phyloP scores from a whole-genome alignment of 2,113 vertebrate species.

The Catharus fuscescens region DNA sequence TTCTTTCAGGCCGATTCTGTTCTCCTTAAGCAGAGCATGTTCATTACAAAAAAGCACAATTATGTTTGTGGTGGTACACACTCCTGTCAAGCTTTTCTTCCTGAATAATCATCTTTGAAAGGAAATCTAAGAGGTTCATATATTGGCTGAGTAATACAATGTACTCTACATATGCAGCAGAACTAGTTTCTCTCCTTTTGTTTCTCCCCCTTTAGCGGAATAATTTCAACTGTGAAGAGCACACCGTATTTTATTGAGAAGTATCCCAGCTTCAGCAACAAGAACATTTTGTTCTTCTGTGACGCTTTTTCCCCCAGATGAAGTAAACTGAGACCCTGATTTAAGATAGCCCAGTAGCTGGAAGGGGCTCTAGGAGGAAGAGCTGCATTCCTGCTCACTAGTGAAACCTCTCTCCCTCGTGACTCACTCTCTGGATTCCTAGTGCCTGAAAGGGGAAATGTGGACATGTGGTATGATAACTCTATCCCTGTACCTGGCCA shows the following conservation, averaged over 20 bases:
- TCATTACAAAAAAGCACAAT: not conserved
- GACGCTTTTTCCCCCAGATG: not conserved
- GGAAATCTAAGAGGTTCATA: conserved; percentile 3
- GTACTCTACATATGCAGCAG: conserved; percentile 42
- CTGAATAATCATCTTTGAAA: conserved; percentile 32
- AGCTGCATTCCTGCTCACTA: not conserved
- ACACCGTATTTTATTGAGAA: not conserved
- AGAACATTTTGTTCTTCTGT: not conserved
- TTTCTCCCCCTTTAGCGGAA: conserved; percentile 5
- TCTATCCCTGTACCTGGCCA: not conserved
- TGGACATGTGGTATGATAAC: not conserved
- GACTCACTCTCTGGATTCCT: not conserved
- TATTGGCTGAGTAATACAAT: not conserved
- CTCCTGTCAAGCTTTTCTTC: conserved; percentile 29
- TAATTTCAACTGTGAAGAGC: conserved; percentile 18
- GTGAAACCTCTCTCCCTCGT: not conserved
- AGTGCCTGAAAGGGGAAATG: not conserved
- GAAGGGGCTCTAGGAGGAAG: not conserved
- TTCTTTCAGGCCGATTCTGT: conserved; percentile 80
- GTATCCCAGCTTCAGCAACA: not conserved
- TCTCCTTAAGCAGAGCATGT: conserved; percentile 63
- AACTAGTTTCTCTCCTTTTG: not conserved
- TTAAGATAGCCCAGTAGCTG: not conserved
- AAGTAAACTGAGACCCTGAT: not conserved
- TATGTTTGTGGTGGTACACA: not conserved